These are phyloP conservation scores for Aeoliscus strigatus DNA, from an alignment of 2,797 vertebrate species.

Conservation along the genomic window DNA sequence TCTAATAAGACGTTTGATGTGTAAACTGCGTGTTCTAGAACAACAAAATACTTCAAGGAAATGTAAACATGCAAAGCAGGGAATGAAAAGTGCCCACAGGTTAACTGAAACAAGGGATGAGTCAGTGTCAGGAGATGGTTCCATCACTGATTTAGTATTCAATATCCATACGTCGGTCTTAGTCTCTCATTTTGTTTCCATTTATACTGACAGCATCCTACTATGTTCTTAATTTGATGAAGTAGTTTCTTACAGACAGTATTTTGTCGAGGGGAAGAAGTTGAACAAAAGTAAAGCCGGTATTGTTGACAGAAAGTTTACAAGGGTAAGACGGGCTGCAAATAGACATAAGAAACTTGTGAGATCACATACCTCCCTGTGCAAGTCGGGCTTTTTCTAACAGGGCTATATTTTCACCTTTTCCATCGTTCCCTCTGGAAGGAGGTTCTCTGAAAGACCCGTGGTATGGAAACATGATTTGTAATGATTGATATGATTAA, in stretches of 20 bases:
- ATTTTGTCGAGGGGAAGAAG: conserved; percentile 2
- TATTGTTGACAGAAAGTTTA: neutral
- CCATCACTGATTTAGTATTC: conserved; percentile 16
- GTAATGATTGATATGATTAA: too few relatives aligned
- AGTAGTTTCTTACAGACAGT: neutral
- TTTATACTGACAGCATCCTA: neutral
- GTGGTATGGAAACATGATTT: neutral
- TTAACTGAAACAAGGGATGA: conserved; percentile 44
- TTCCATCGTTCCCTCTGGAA: neutral
- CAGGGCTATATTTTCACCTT: conserved; percentile 2
- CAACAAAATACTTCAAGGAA: conserved; percentile 56
- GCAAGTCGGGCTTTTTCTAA: conserved; percentile 7
- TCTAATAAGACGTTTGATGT: conserved; percentile 54
- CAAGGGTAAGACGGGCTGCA: conserved; percentile 1
- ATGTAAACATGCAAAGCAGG: conserved; percentile 37
- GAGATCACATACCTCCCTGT: conserved; percentile 7
- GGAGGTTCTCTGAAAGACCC: conserved; percentile 11
- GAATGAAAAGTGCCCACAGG: conserved; percentile 30
- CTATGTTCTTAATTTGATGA: conserved; percentile 14
- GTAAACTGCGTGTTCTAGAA: conserved; percentile 43
- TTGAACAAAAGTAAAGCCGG: conserved; percentile 6
- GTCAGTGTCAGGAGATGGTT: conserved; percentile 17
- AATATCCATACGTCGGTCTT: conserved; percentile 13
- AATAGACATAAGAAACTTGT: conserved; percentile 21
- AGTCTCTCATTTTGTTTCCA: neutral